Evolutionary conservation across 2,888 invertebrate genomes (phyloP), one percentile per base, ranked within the genome.

Genomic region (Thysanoteuthis rhombus): DNA sequence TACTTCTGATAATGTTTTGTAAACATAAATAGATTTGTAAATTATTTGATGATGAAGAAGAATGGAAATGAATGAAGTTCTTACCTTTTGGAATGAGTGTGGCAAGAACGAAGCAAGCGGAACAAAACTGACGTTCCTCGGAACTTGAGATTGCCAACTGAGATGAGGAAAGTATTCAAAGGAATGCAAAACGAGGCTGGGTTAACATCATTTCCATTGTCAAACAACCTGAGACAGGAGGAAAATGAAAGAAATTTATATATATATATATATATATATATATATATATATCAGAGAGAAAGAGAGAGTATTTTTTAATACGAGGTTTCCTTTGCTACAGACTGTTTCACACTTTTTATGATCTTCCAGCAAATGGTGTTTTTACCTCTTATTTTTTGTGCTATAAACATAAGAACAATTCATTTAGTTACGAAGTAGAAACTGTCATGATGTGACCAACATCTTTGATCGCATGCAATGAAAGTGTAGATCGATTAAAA

Each of bases 91-190:
- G 40, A 45, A 45, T 92, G 92, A 32, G 92, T 42, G 42, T 92
- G 45, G 94, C 96, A 96, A 42, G 97, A 97, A 45, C 97, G 97
- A 0, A 97, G 97, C 5, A 98, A 97, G n/a, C 98, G 97, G 95
- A 98, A 97, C 93, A 98, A 96, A 1, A 97, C 97, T 58, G 98
- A 98, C 36, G 98, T 98, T 22, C 98, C 98, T 93, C 98, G 97
- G 92, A 98, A 97, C 93, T 98, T 98, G 36, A 98, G 97, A 95
- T 98, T 98, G 10, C 98, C 98, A 22, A 98, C 98, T 1, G 97
- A 97, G 42, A 97, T 97, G n/a, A 98, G 97, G 96, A 98, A 98
- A 93, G 97, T 97, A 6, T 97, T 96, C 89, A 97, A 95, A 0
- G 96, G 96, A 32, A 97, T 94, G 89, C 95, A 95, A 94, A 52